phyloP scores from a whole-genome alignment of 2,888 invertebrate species.

The Axea sp. region DNA sequence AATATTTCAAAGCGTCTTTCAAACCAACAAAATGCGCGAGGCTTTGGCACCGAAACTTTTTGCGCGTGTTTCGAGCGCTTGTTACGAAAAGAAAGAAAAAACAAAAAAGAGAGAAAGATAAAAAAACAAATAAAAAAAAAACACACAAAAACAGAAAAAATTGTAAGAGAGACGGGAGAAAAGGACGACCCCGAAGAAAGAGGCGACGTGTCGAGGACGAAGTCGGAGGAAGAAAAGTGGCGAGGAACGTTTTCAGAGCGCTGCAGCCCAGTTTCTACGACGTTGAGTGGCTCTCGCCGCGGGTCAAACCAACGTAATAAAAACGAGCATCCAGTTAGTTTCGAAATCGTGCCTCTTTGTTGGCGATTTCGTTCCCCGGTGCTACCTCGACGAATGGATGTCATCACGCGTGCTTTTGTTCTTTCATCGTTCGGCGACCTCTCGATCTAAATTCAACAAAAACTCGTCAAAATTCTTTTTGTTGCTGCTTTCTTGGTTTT shows the following conservation, averaged over 20 bases:
- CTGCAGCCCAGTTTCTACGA: constrained; percentile 64
- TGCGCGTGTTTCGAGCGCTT: constrained; percentile 2
- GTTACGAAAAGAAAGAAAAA: constrained; percentile 10
- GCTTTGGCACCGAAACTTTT: background rate
- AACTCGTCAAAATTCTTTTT: no score
- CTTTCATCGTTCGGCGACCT: background rate
- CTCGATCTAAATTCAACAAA: constrained; percentile 13
- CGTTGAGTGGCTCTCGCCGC: constrained; percentile 46
- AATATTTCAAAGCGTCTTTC: no score
- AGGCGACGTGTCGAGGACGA: constrained; percentile 53
- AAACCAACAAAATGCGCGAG: no score
- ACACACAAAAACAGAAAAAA: constrained; percentile 1
- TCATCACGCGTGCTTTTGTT: constrained; percentile 50
- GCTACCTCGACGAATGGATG: constrained; percentile 30
- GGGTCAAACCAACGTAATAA: constrained; percentile 50
- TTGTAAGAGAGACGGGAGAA: constrained; percentile 14
- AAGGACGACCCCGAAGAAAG: constrained; percentile 38
- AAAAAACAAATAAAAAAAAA: no score
- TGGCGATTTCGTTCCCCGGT: constrained; percentile 41
- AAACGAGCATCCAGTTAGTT: constrained; percentile 53
- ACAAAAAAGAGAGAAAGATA: no score
- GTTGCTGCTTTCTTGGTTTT: no score
- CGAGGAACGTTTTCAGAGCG: constrained; percentile 66
- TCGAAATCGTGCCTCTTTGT: constrained; percentile 61
- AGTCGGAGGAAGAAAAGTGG: constrained; percentile 63